phyloP scores from a whole-genome alignment of 2,113 vertebrate genomes.

The Sinocyclocheilus grahami region DNA sequence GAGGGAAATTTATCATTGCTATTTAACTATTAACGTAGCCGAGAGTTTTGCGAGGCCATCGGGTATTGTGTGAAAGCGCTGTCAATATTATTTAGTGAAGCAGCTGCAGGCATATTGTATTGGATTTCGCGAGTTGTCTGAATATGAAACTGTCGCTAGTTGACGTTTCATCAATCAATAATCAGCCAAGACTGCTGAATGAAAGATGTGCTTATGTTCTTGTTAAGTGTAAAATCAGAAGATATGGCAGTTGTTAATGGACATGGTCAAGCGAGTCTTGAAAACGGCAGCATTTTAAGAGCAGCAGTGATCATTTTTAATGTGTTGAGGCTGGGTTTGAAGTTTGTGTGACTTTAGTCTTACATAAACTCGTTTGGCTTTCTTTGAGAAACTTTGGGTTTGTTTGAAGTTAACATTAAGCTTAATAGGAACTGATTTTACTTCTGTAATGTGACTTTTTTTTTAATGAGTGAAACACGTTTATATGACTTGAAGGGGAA shows the following conservation, averaged over 20 bases:
- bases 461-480: too few species aligned
- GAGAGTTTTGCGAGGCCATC: neutral
- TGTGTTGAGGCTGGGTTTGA: neutral
- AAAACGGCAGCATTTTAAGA: neutral
- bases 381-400: conserved; percentile 12
- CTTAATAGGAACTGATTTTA: neutral
- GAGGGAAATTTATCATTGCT: neutral
- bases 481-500: too few species aligned
- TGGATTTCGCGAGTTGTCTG: neutral
- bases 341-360: neutral
- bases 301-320: neutral
- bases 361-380: neutral
- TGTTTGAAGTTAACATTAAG: neutral
- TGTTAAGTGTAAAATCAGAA: neutral
- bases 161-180: neutral
- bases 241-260: neutral
- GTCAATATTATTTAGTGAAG: neutral
- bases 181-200: neutral
- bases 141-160: conserved; percentile 2
- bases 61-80: neutral
- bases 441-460: too few species aligned
- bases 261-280: neutral
- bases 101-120: neutral
- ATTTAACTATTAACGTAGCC: neutral
- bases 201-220: neutral